Evolutionary conservation across 2,797 vertebrate species (phyloP), one percentile per base, ranked within the genome.

Genomic region (Meda fulgida): DNA sequence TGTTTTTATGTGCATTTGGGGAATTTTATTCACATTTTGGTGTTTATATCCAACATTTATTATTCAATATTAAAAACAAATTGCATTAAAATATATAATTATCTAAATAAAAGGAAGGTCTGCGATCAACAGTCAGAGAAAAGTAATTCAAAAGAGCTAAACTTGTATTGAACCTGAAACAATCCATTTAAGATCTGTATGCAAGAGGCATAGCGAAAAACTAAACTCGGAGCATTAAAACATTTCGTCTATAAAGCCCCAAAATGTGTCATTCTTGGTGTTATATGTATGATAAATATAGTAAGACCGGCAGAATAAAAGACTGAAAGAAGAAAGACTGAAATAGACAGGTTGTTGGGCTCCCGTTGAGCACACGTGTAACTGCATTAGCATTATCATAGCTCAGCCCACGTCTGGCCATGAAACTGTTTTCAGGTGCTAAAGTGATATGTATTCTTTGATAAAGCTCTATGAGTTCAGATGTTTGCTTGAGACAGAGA

Each of bases 361-460:
- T 9, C 77, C 31, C 1, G 23, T 76, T 3, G n/a, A 78, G n/a
- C 63, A 78, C 72, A 69, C 5, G 5, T 77, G 26, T 38, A 48
- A 38, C 43, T 60, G n/a, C n/a, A 53, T 53, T 84, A 55, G 7
- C 19, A 8, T 69, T 78, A 70, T 84, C 83, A 78, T 78, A 71
- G 48, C 73, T 55, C 73, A 43, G 18, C 72, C 48, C 48, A 69
- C 7, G 1, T 26, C 23, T 34, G 60, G 34, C 65, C 48, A 18
- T 46, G 75, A n/a, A 78, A 78, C 51, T 38, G 66, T 60, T 36
- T 63, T 60, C 1, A 36, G 63, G 67, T 69, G 36, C 51, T 58
- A 26, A 55, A 76, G 43, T 53, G 71, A 81, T 31, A 31, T 66
- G 36, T 23, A 18, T 43, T 81, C 31, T 82, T 78, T 71, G 55